Base-by-base conservation (phyloP, 2,888 invertebrate species). In the Pseudanteris insignis region DNA sequence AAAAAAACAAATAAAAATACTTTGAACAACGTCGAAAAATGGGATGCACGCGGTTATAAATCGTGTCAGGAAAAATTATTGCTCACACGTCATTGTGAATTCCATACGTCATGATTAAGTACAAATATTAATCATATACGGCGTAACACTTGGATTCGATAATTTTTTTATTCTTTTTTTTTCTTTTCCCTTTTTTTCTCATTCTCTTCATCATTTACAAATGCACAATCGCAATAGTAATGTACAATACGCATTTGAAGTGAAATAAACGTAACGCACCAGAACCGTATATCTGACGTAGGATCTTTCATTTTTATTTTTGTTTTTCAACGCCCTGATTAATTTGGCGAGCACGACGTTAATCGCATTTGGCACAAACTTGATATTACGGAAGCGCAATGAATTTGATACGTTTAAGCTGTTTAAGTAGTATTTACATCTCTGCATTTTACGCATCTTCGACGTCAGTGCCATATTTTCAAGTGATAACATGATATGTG, bases 401-500 rank as follows among this genome's bases (percentile, higher is more conserved):
- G 21, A 8, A 48, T 48, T n/a, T 15, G 7, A 26, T 33, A 37
- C 30, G 37, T 32, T 48, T 32, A n/a, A n/a, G n/a, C n/a, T n/a
- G 14, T 32, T 46, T 51, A 28, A 32, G 21, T 40, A 38, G 40
- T 59, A 47, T 53, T 10, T 46, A 53, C 41, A 51, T 47, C 28
- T 14, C 34, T 51, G 12, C 14, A 30, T 50, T 41, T 46, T 46
- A 40, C 38, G 34, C 59, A 18, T 46, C 40, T 46, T 30, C 26
- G 41, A 46, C 26, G 36, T 28, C 33, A 15, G 34, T 41, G 40
- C 40, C 30, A 30, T 34, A 30, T 30, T 55, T 50, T 36, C 33
- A 50, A 38, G 30, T 37, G 46, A 46, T 28, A 51, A 50, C 32
- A 51, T 61, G 61, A 61, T 61, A 61, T 61, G 61, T 61, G 55